Conservation (phyloP, 30 jellyfish, hydroid and myxozoan species). For the Turritopsis dohrnii region DNA sequence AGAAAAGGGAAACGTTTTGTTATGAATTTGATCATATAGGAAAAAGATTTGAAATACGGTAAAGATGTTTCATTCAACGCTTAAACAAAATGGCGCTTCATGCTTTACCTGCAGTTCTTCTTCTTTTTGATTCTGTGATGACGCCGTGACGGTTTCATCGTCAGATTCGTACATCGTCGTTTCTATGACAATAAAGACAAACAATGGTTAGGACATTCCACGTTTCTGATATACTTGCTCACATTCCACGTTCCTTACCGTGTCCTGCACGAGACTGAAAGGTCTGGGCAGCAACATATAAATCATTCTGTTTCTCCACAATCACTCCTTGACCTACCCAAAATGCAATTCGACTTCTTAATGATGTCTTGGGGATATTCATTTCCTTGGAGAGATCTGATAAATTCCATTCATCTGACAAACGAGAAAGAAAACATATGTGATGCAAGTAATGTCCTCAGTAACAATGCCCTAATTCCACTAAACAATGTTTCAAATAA, state of each 20-base stretch:
- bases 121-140: slow-evolving; percentile 69
- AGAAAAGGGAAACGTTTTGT: neutral
- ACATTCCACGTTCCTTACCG: slow-evolving; percentile 42
- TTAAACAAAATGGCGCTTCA: too few relatives aligned
- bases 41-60: too few relatives aligned
- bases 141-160: slow-evolving; percentile 60
- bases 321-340: slow-evolving; percentile 92
- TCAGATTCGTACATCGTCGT: slow-evolving; percentile 63
- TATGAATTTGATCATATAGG: too few relatives aligned
- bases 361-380: slow-evolving; percentile 35
- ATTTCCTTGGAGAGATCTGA: slow-evolving; percentile 56
- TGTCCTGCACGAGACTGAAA: slow-evolving; percentile 45
- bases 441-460: too few relatives aligned
- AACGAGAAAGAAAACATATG: too few relatives aligned
- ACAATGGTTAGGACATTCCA: neutral
- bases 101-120: slow-evolving; percentile 78
- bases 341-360: slow-evolving; percentile 61
- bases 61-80: too few relatives aligned
- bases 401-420: slow-evolving; percentile 59
- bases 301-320: slow-evolving; percentile 57
- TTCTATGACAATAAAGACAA: slow-evolving; percentile 28
- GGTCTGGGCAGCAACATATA: slow-evolving; percentile 56
- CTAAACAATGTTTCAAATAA: neutral
- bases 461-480: neutral
- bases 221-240: too few relatives aligned